Percentiles rank a stretch among this genome's conserved stretches.
Conservation (phyloP, 2,888 invertebrate species). For the Linnaemya tessellans region DNA sequence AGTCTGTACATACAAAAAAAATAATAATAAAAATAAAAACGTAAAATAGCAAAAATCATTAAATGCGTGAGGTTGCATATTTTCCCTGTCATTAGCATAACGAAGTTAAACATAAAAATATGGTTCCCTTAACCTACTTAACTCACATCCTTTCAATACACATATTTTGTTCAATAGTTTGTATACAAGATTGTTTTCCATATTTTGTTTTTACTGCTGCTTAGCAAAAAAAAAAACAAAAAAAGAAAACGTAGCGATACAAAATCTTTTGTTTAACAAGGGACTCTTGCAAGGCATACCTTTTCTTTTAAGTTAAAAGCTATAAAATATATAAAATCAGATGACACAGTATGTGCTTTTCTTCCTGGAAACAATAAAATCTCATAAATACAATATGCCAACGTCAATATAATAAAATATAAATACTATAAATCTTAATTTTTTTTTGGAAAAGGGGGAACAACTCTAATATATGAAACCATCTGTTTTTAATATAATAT, state of each 20-base stretch:
- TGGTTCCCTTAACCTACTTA: constrained; percentile 30
- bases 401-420: constrained; percentile 23
- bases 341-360: constrained; percentile 14
- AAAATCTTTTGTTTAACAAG: constrained; percentile 44
- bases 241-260: neutral
- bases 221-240: constrained; percentile 22
- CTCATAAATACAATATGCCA: constrained; percentile 52
- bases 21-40: neutral
- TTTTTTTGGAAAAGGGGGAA: neutral
- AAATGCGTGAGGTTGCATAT: constrained; percentile 65
- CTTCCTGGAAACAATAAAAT: constrained; percentile 5
- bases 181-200: neutral
- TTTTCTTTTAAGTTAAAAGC: constrained; percentile 20
- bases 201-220: neutral
- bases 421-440: neutral
- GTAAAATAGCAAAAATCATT: constrained; percentile 17
- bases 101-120: constrained; percentile 27
- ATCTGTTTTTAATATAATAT: constrained; percentile 9
- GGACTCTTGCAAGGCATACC: constrained; percentile 40
- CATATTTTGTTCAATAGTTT: constrained; percentile 7
- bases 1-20: neutral
- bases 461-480: neutral
- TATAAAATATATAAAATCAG: constrained; percentile 47
- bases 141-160: constrained; percentile 19
- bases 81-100: constrained; percentile 60